phyloP scores from a whole-genome alignment of 2,797 vertebrate species.

The Eulemur albifrons region DNA sequence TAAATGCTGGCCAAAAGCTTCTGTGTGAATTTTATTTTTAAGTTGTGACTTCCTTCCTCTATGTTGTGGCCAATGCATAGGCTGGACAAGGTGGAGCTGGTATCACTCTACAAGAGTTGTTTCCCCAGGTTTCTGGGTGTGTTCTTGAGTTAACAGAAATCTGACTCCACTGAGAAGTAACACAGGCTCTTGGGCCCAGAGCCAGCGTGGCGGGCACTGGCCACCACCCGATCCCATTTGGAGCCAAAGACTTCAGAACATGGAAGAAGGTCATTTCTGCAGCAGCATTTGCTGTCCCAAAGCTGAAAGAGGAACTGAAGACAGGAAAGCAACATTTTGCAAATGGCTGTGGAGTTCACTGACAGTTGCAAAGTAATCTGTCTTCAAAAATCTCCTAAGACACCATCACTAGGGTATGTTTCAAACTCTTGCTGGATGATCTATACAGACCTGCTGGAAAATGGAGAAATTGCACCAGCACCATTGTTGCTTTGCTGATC shows the following conservation, averaged over 20 bases:
- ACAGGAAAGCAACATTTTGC: neutral
- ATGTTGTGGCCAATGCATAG: neutral
- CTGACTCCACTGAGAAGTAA: neutral
- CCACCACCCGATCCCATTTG: neutral
- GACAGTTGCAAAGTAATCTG: neutral
- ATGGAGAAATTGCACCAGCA: neutral
- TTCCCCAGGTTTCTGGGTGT: neutral
- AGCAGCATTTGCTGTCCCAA: neutral
- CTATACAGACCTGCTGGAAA: neutral
- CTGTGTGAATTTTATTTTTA: slow-evolving; percentile 20
- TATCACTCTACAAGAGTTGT: neutral
- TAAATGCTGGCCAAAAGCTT: neutral
- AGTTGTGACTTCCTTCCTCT: slow-evolving; percentile 29
- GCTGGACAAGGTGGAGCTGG: neutral
- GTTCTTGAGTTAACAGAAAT: neutral
- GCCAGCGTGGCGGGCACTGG: neutral
- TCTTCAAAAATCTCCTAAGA: neutral
- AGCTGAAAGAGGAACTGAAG: slow-evolving; percentile 40
- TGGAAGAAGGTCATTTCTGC: neutral
- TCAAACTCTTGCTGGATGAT: neutral
- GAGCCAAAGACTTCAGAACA: neutral
- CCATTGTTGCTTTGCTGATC: neutral
- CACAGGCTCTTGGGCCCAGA: neutral
- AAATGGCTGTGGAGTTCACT: neutral
- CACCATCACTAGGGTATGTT: neutral